A percentile compares a stretch with the other conserved stretches of the same genome.
phyloP scores from a whole-genome alignment of 2,797 vertebrate species.

The Adelosebastes latens region DNA sequence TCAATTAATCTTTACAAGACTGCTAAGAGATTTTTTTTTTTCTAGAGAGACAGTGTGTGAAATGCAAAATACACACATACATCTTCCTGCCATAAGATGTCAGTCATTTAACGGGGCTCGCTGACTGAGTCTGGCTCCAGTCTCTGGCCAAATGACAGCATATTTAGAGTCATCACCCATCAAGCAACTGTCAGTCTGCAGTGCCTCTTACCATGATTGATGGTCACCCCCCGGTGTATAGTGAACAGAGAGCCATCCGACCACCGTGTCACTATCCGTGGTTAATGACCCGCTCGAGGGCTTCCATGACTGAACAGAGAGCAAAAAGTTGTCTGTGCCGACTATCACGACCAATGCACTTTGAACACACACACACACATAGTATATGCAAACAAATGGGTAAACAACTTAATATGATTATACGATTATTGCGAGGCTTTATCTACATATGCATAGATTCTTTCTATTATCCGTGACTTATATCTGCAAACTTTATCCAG shows the following conservation, averaged over 20 bases:
- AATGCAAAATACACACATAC: slow-evolving; percentile 13
- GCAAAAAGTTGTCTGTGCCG: slow-evolving; percentile 33
- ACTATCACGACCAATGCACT: not conserved
- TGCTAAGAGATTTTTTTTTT: not conserved
- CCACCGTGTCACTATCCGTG: slow-evolving; percentile 51
- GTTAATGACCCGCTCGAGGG: slow-evolving; percentile 65
- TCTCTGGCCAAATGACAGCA: slow-evolving; percentile 66
- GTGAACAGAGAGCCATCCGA: slow-evolving; percentile 44
- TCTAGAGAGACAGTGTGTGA: not conserved
- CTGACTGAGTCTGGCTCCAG: slow-evolving; percentile 53
- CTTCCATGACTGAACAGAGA: slow-evolving; percentile 35
- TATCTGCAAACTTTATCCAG: not conserved
- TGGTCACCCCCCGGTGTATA: slow-evolving; percentile 64
- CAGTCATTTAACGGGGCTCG: slow-evolving; percentile 41
- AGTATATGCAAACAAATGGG: slow-evolving; percentile 24
- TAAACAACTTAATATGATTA: slow-evolving; percentile 34
- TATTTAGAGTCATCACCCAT: slow-evolving; percentile 75
- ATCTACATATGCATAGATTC: slow-evolving; percentile 7
- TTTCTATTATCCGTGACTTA: slow-evolving; percentile 4
- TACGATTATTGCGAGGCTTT: slow-evolving; percentile 26
- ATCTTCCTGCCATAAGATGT: slow-evolving; percentile 5
- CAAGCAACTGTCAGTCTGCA: slow-evolving; percentile 64
- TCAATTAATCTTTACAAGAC: slow-evolving; percentile 8
- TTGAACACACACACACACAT: not conserved
- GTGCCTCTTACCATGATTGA: slow-evolving; percentile 70